Conservation (phyloP, 2,888 invertebrate species). For the Resseliella maxima region DNA sequence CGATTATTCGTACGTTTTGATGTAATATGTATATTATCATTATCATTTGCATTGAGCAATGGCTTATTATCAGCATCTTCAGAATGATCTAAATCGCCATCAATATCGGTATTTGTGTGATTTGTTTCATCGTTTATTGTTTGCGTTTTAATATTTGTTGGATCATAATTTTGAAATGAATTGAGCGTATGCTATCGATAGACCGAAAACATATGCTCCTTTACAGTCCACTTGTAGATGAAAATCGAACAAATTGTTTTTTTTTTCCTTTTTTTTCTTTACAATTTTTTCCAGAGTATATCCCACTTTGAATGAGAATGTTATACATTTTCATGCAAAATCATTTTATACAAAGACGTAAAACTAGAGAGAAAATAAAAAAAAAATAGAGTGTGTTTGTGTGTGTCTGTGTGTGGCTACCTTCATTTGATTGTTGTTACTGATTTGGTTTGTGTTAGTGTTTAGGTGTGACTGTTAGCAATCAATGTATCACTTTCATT, state of each 20-base stretch:
- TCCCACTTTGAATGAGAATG: too few relatives aligned
- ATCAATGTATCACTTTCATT: slow-evolving; percentile 48
- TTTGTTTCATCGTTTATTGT: not conserved
- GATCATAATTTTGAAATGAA: slow-evolving; percentile 58
- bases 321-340: too few relatives aligned
- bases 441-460: not conserved
- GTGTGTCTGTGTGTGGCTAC: not conserved
- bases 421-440: not conserved
- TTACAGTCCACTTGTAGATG: too few relatives aligned
- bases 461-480: not conserved
- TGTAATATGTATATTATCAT: not conserved
- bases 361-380: too few relatives aligned
- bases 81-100: slow-evolving; percentile 17
- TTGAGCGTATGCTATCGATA: too few relatives aligned
- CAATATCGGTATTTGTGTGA: not conserved
- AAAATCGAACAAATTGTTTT: too few relatives aligned
- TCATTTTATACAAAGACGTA: too few relatives aligned
- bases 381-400: not conserved
- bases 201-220: too few relatives aligned
- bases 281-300: too few relatives aligned
- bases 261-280: too few relatives aligned
- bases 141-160: not conserved
- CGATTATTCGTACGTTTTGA: slow-evolving; percentile 17
- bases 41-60: slow-evolving; percentile 24
- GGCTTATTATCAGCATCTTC: slow-evolving; percentile 20